These are phyloP conservation scores for Macroteleia sp. DNA, from an alignment of 2,888 invertebrate species.

Conservation along the genomic window DNA sequence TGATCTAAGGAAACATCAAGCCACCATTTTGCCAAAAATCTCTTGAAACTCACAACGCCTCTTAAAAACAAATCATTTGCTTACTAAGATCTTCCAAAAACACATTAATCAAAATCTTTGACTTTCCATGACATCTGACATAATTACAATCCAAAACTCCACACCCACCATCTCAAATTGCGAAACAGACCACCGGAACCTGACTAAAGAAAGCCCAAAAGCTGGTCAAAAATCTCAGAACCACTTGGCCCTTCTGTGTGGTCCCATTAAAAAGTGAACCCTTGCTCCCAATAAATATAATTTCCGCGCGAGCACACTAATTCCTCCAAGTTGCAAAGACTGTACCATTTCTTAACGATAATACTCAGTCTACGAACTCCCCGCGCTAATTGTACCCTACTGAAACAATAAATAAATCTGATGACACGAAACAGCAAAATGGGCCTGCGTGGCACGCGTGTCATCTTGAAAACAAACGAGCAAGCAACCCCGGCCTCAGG, in stretches of 20 bases:
- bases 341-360: conserved; percentile 7
- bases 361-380: conserved; percentile 16
- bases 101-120: background rate
- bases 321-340: conserved; percentile 5
- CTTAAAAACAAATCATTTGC: too few relatives aligned
- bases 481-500: conserved; percentile 38
- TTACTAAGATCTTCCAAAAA: too few relatives aligned
- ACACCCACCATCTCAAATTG: background rate
- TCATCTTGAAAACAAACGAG: conserved; percentile 41
- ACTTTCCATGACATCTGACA: background rate
- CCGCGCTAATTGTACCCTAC: conserved; percentile 31
- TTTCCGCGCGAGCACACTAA: conserved; percentile 16
- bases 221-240: conserved; percentile 10
- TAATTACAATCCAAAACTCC: background rate
- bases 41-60: too few relatives aligned
- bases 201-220: background rate
- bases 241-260: conserved; percentile 17
- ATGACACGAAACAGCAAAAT: conserved; percentile 3
- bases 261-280: conserved; percentile 42
- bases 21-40: too few relatives aligned
- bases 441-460: conserved; percentile 12
- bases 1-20: too few relatives aligned
- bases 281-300: conserved; percentile 36
- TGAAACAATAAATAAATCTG: conserved; percentile 40
- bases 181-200: background rate